A percentile compares a stretch with the other conserved stretches of the same genome.
phyloP scores from a whole-genome alignment of 2,888 invertebrate species.

The Mimumesa dahlbomi region DNA sequence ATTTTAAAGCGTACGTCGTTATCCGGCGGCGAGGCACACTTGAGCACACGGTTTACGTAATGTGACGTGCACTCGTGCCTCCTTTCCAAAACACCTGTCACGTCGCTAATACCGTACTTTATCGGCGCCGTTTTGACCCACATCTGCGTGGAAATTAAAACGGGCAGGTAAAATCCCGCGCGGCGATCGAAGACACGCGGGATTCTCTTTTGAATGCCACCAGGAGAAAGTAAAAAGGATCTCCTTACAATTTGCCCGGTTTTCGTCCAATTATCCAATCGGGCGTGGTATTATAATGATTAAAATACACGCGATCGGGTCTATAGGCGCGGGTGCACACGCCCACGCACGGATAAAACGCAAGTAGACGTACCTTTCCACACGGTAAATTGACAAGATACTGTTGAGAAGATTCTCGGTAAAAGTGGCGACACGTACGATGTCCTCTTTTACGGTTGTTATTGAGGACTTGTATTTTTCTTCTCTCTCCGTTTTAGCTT shows the following conservation, averaged over 20 bases:
- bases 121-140: background rate
- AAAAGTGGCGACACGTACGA: constrained; percentile 18
- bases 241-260: constrained; percentile 1
- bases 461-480: no score
- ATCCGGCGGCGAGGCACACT: constrained; percentile 4
- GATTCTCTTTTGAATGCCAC: background rate
- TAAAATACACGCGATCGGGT: constrained; percentile 6
- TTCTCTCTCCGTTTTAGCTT: no score
- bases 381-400: constrained; percentile 21
- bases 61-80: constrained; percentile 1
- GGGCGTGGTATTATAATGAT: background rate
- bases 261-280: constrained; percentile 15
- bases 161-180: background rate
- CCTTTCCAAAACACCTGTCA: constrained; percentile 15
- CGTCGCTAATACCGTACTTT: constrained; percentile 3
- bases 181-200: background rate
- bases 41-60: constrained; percentile 27
- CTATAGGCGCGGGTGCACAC: background rate
- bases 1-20: constrained; percentile 2
- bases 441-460: constrained; percentile 29
- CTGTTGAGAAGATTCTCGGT: constrained; percentile 19
- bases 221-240: constrained; percentile 2
- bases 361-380: constrained; percentile 1
- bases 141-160: background rate
- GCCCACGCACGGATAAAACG: constrained; percentile 1